Conservation (phyloP, 2,113 vertebrate species). For the Vireo altiloquus region DNA sequence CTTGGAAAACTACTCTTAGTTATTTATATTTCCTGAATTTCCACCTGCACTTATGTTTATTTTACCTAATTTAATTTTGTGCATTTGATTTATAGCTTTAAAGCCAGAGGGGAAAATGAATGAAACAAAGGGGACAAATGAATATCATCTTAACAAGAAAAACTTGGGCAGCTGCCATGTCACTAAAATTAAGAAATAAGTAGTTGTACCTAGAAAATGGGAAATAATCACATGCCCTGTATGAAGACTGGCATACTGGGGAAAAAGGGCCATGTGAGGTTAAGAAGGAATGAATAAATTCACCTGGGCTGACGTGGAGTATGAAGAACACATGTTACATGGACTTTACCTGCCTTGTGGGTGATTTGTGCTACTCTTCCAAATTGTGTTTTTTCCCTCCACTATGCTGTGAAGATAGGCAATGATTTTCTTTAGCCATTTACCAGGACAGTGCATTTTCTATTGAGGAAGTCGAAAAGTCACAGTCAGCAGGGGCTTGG, state of each 20-base stretch:
- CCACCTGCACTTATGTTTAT: conserved; percentile 48
- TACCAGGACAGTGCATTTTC: background rate
- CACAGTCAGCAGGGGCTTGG: background rate
- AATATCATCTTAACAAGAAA: conserved; percentile 62
- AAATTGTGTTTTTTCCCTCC: background rate
- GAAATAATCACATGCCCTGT: conserved; percentile 16
- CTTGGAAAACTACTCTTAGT: conserved; percentile 50
- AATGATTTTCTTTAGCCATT: background rate
- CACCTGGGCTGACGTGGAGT: background rate
- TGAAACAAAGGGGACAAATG: conserved; percentile 35
- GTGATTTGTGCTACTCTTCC: background rate
- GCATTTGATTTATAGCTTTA: conserved; percentile 46
- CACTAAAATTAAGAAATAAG: conserved; percentile 37
- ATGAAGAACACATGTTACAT: background rate
- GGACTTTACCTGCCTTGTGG: background rate
- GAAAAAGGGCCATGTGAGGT: background rate
- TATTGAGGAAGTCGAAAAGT: background rate
- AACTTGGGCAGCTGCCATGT: conserved; percentile 26
- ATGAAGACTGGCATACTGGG: background rate
- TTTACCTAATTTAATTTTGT: conserved; percentile 53
- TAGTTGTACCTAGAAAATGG: conserved; percentile 6
- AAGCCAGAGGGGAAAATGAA: conserved; percentile 35
- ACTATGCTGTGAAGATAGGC: background rate
- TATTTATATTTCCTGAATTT: conserved; percentile 68
- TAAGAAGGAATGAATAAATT: conserved; percentile 5